phyloP scores from a whole-genome alignment of 2,888 invertebrate genomes.

The Ditylenchus weischeri region DNA sequence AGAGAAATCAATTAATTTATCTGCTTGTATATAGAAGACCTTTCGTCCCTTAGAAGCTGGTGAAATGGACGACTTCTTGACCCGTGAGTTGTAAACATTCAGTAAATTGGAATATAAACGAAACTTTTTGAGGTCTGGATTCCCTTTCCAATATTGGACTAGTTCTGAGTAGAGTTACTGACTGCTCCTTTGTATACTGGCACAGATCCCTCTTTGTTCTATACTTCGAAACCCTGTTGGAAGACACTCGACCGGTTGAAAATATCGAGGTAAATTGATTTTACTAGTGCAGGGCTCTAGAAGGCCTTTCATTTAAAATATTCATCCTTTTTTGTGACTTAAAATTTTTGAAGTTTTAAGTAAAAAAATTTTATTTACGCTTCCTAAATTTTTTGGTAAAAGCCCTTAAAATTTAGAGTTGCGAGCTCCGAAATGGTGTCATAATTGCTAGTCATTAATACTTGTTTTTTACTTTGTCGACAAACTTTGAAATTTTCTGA shows the following conservation, averaged over 20 bases:
- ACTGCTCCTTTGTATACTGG: constrained; percentile 77
- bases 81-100: constrained; percentile 6
- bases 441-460: no score
- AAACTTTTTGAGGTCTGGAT: constrained; percentile 23
- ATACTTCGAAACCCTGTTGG: constrained; percentile 24
- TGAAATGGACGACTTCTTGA: constrained; percentile 32
- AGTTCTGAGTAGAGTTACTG: constrained; percentile 54
- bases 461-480: no score
- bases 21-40: constrained; percentile 13
- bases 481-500: no score
- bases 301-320: no score
- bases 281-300: neutral
- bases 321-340: no score
- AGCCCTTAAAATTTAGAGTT: no score
- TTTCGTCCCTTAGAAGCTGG: constrained; percentile 14
- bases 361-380: no score
- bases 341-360: no score
- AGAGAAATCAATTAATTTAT: constrained; percentile 5
- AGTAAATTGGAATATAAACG: neutral
- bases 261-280: constrained; percentile 8
- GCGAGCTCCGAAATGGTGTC: no score
- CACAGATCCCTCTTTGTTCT: constrained; percentile 65
- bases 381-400: no score
- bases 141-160: constrained; percentile 27
- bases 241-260: constrained; percentile 3